Percentiles rank a stretch among this genome's conserved stretches.
phyloP scores from a whole-genome alignment of 2,888 invertebrate species.

The Conops quadrifasciatus region DNA sequence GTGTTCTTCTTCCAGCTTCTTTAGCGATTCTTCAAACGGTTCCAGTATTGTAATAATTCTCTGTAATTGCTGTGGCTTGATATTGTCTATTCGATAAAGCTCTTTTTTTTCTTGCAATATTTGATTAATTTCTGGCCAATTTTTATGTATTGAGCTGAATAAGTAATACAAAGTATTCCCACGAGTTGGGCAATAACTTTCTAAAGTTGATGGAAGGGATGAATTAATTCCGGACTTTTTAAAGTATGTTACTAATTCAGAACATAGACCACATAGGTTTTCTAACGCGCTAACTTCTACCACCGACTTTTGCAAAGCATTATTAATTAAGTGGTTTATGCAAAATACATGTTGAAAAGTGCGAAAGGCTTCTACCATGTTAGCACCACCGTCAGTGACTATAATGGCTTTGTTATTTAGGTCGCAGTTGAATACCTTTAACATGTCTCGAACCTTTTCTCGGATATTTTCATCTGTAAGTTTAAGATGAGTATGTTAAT shows the following conservation, averaged over 20 bases:
- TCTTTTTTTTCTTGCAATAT: constrained; percentile 34
- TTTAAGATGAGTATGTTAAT: background rate
- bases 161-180: constrained; percentile 30
- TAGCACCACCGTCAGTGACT: constrained; percentile 39
- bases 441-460: constrained; percentile 33
- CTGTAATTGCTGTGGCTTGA: constrained; percentile 34
- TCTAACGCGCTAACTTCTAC: constrained; percentile 28
- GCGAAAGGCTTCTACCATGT: constrained; percentile 38
- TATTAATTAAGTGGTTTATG: constrained; percentile 21
- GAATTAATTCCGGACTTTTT: too few relatives aligned
- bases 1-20: too few relatives aligned
- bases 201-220: constrained; percentile 10
- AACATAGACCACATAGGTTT: constrained; percentile 26
- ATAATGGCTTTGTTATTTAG: constrained; percentile 33
- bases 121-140: constrained; percentile 32
- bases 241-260: constrained; percentile 38
- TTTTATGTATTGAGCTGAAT: constrained; percentile 15
- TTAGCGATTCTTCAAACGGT: constrained; percentile 33
- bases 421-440: constrained; percentile 35
- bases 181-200: constrained; percentile 29
- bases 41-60: constrained; percentile 6
- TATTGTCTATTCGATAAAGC: too few relatives aligned
- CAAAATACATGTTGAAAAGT: constrained; percentile 30
- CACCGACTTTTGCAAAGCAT: constrained; percentile 27
- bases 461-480: constrained; percentile 33